Percentiles rank a stretch among this genome's conserved stretches.
Evolutionary conservation across 2,113 vertebrate species (phyloP).

Genomic region (Cyrtonyx montezumae): DNA sequence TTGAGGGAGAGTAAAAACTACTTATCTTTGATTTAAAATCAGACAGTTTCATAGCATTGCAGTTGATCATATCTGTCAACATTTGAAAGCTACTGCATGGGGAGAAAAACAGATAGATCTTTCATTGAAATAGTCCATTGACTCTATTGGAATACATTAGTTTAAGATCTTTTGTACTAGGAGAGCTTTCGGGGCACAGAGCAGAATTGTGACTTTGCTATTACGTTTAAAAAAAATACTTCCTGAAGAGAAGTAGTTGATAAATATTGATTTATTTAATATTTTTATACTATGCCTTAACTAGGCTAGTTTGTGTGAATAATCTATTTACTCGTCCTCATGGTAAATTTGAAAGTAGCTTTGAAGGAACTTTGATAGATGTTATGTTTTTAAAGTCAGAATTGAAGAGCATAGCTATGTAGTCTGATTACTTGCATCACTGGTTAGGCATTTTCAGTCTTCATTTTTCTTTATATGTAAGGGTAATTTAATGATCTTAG

Average conservation of each 20-base stretch:
- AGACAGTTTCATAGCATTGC: not conserved
- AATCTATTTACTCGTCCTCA: not conserved
- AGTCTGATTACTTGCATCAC: not conserved
- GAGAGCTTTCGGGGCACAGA: not conserved
- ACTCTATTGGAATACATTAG: slow-evolving; percentile 16
- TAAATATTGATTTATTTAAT: not conserved
- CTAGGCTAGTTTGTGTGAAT: not conserved
- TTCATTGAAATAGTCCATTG: not conserved
- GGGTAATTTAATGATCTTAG: not conserved
- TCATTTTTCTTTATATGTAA: not conserved
- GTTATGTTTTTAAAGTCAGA: not conserved
- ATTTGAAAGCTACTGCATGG: not conserved
- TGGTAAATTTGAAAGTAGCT: not conserved
- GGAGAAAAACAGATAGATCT: slow-evolving; percentile 21
- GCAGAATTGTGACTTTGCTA: not conserved
- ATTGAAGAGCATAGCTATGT: not conserved
- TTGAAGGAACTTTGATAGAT: not conserved
- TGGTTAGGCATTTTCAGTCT: not conserved
- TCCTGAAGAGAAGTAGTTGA: not conserved
- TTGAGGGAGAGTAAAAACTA: not conserved
- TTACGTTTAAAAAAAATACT: not conserved
- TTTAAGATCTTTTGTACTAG: slow-evolving; percentile 9
- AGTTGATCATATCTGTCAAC: slow-evolving; percentile 8
- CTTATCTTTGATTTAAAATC: not conserved
- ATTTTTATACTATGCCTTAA: not conserved